phyloP scores from a whole-genome alignment of 37 sponge, comb jelly and placozoan species.

The Agelas oroides region DNA sequence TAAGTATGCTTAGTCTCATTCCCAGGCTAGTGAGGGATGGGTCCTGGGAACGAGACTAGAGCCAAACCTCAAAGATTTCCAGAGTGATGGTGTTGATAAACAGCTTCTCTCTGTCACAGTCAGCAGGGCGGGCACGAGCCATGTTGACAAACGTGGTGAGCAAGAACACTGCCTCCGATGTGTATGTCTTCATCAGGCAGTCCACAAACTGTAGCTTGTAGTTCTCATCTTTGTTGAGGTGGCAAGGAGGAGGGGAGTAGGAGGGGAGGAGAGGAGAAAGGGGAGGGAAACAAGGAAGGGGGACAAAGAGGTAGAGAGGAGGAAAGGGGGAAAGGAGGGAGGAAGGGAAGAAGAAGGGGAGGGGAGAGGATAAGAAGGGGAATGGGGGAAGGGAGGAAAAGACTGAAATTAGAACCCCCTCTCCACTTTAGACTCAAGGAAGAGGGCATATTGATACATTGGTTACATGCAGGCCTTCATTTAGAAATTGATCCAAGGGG shows the following conservation, averaged over 20 bases:
- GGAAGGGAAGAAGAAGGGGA: not conserved
- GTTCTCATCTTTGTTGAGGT: slow-evolving; percentile 60
- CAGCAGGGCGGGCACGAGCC: slow-evolving; percentile 66
- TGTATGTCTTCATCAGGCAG: slow-evolving; percentile 78
- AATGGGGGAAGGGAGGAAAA: no score
- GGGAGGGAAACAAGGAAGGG: no score
- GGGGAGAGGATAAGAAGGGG: not conserved
- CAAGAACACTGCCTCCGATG: slow-evolving; percentile 88
- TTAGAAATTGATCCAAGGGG: no score
- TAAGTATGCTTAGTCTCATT: no score
- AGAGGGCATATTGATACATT: no score
- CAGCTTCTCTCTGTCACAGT: slow-evolving; percentile 55
- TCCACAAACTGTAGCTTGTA: slow-evolving; percentile 81
- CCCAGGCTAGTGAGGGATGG: no score
- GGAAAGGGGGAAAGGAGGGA: no score
- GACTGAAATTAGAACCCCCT: no score
- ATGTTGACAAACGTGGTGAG: slow-evolving; percentile 95
- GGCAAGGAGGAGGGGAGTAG: not conserved
- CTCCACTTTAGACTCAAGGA: no score
- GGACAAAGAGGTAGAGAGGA: no score
- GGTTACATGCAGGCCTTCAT: no score
- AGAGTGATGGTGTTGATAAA: slow-evolving; percentile 80
- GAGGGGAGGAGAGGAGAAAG: not conserved
- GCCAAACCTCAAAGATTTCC: slow-evolving; percentile 82
- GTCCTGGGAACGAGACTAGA: no score